phyloP scores from a whole-genome alignment of 2,888 invertebrate genomes.

The Osmoderma eremita region DNA sequence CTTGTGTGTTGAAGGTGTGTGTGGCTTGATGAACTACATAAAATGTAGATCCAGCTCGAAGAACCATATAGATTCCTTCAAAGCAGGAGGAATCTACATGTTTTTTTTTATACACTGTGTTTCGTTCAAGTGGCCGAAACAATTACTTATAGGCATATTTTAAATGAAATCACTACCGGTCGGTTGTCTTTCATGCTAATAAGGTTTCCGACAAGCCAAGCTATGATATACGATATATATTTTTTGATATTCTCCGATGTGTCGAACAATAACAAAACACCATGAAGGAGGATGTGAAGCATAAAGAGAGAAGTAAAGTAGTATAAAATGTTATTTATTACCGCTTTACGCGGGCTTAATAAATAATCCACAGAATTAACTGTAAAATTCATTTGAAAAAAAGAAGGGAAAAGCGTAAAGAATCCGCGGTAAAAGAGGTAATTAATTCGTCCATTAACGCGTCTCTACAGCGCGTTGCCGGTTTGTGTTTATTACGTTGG shows the following conservation, averaged over 20 bases:
- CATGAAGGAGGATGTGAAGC: neutral
- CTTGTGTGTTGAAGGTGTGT: too few relatives aligned
- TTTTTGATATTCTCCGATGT: neutral
- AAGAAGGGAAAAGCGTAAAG: constrained; percentile 1
- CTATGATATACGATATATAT: too few relatives aligned
- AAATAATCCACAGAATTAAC: constrained; percentile 26
- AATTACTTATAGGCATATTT: too few relatives aligned
- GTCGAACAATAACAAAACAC: neutral
- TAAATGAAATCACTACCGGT: too few relatives aligned
- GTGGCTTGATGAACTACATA: too few relatives aligned
- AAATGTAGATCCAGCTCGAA: too few relatives aligned
- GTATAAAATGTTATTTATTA: constrained; percentile 18
- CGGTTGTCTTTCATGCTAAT: too few relatives aligned
- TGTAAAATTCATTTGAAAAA: constrained; percentile 12
- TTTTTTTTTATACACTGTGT: constrained; percentile 4
- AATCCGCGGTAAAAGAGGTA: constrained; percentile 17
- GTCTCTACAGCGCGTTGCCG: neutral
- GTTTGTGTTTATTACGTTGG: constrained; percentile 26
- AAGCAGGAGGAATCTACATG: too few relatives aligned
- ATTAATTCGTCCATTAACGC: constrained; percentile 32
- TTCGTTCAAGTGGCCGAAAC: too few relatives aligned
- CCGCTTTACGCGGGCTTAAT: constrained; percentile 1
- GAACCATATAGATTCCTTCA: too few relatives aligned
- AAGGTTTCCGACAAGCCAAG: too few relatives aligned
- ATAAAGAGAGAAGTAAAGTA: constrained; percentile 2